Evolutionary conservation across 2,113 vertebrate species (phyloP).

Genomic region (Catagonus wagneri): DNA sequence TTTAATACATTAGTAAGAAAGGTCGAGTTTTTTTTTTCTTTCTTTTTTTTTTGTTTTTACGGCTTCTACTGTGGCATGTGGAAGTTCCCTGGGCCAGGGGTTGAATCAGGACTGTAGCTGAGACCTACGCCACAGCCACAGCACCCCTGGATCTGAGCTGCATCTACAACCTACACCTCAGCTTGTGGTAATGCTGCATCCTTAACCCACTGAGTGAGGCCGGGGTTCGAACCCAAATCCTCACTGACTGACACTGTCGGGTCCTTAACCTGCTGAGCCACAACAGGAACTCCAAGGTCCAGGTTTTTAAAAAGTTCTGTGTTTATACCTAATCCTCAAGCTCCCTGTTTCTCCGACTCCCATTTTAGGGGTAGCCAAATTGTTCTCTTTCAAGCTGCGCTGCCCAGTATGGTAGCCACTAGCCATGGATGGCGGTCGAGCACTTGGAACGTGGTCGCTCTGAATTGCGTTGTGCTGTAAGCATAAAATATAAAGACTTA

Average conservation of each 20-base stretch:
- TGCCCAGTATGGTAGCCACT: background rate
- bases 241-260: no score
- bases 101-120: no score
- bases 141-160: no score
- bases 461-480: background rate
- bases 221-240: no score
- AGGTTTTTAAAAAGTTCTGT: background rate
- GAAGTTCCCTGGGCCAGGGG: no score
- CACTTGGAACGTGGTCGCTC: background rate
- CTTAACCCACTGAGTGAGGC: no score
- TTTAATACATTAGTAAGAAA: slow-evolving; percentile 28
- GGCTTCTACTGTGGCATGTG: no score
- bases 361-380: background rate
- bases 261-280: no score
- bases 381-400: background rate
- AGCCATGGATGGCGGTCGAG: background rate
- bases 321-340: background rate
- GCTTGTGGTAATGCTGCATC: no score
- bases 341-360: background rate
- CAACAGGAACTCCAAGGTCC: background rate
- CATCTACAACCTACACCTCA: no score
- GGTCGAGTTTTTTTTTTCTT: background rate
- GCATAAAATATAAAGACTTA: slow-evolving; percentile 28
- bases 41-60: no score
- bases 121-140: no score